These are phyloP conservation scores for Charadrius vociferus DNA, from an alignment of 2,113 vertebrate genomes.

Conservation along the genomic window DNA sequence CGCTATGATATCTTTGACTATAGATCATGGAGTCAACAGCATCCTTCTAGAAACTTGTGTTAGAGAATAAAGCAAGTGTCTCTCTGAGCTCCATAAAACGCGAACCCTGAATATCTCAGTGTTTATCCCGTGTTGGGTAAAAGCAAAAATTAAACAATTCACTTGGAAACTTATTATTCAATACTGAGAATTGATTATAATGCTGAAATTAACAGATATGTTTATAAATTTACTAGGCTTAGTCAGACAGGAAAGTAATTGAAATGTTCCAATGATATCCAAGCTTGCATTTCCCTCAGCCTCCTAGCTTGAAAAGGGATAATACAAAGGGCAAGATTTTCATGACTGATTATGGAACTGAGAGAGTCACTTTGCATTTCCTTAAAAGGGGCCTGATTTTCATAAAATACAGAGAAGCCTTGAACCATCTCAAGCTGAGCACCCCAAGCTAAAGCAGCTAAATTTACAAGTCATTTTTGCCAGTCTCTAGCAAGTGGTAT, in stretches of 20 bases:
- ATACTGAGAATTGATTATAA: neutral
- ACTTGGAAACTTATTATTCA: neutral
- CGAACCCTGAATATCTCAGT: neutral
- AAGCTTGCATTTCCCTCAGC: neutral
- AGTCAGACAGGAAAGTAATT: neutral
- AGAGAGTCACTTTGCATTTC: neutral
- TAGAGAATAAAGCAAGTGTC: neutral
- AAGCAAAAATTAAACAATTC: neutral
- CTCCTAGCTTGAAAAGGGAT: constrained; percentile 11
- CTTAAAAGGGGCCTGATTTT: constrained; percentile 27
- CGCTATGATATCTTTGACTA: neutral
- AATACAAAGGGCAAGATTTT: constrained; percentile 45
- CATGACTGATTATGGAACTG: neutral
- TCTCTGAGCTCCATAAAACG: neutral
- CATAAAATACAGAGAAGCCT: neutral
- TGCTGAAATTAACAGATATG: neutral
- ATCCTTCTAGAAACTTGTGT: neutral
- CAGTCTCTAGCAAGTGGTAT: neutral
- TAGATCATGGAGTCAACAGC: neutral
- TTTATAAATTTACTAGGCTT: neutral
- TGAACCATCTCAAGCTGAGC: constrained; percentile 5
- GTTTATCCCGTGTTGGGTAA: neutral
- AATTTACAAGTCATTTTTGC: neutral
- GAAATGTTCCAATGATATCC: neutral
- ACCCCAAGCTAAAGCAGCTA: neutral